Base-by-base conservation (phyloP, 2,888 invertebrate genomes). In the Rutpela maculata region DNA sequence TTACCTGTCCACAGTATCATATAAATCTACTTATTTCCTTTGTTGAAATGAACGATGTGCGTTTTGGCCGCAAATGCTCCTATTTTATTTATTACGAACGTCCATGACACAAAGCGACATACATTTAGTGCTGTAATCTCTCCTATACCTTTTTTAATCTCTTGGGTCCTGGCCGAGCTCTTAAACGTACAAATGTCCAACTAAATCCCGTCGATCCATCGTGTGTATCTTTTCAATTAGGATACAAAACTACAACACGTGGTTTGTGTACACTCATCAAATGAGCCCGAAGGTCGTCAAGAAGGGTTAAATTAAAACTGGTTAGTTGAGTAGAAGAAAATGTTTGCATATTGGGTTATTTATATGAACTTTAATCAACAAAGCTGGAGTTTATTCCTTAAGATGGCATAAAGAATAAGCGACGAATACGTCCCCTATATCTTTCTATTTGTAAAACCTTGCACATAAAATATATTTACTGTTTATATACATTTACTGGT, bases 181-280 rank as follows among this genome's bases (percentile, higher is more conserved):
- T 75, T 63, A 75, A 78, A 75, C 65, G 72, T 50, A 78, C 66
- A 69, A 78, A 78, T 75, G 72, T 75, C 72, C 63, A 57, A 72
- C 67, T 70, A 69, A 78, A 75, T 75, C 78, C 71, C 68, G 69
- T 35, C 73, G 73, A 74, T 78, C 73, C 78, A 43, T 78, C 60
- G 55, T 73, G 71, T 78, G 75, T 78, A 75, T 73, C 75, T 75
- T 78, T 75, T 56, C 78, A 73, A 75, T 78, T 78, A 78, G 78
- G 75, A 70, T 72, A 26, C 72, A 73, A 78, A 75, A 78, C 75
- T 65, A 73, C 55, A 72, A 69, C 59, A 57, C 55, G 72, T 69
- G 73, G 75, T 78, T 72, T 68, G 65, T 73, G 70, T 65, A 73
- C 73, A 72, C 67, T 43, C 50, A 71, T 60, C 60, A 55, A 26